Evolutionary conservation across 1,140 invertebrate species (phyloP).

Genomic region (Hyles vespertilio): DNA sequence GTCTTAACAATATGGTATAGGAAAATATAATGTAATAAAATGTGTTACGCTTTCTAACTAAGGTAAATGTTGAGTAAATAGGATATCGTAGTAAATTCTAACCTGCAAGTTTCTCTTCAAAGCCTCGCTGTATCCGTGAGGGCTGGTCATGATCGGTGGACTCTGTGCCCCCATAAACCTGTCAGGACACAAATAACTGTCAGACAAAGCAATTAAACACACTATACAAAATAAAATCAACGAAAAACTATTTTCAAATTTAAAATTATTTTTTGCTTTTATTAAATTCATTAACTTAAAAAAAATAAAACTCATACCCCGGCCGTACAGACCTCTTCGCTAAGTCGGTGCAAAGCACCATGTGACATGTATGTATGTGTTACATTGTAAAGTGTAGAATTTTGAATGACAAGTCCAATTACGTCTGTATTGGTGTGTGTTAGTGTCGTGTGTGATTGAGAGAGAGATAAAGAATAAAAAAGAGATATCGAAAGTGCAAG

Average conservation of each 20-base stretch:
- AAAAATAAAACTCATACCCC: slow-evolving; percentile 59
- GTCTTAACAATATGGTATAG: no score
- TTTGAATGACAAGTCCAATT: slow-evolving; percentile 61
- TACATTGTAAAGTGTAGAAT: slow-evolving; percentile 64
- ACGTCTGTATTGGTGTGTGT: slow-evolving; percentile 47
- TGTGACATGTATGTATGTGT: slow-evolving; percentile 31
- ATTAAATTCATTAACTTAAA: slow-evolving; percentile 19
- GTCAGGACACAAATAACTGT: slow-evolving; percentile 14
- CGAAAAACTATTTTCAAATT: not conserved
- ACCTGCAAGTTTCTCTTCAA: slow-evolving; percentile 73
- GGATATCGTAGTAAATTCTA: slow-evolving; percentile 7
- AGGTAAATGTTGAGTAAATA: no score
- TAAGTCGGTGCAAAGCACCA: slow-evolving; percentile 4
- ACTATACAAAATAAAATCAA: slow-evolving; percentile 4
- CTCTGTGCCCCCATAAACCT: slow-evolving; percentile 74
- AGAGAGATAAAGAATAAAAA: slow-evolving; percentile 60
- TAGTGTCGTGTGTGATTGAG: slow-evolving; percentile 40
- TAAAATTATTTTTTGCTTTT: slow-evolving; percentile 6
- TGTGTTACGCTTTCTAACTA: no score
- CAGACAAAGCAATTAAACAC: no score
- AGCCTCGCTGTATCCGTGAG: slow-evolving; percentile 72
- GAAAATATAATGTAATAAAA: no score
- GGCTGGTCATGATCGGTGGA: slow-evolving; percentile 72
- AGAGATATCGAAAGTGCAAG: slow-evolving; percentile 55
- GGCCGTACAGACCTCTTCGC: slow-evolving; percentile 62